Evolutionary conservation across 1,140 invertebrate species (phyloP), one percentile per base, ranked within the genome.

Genomic region (Drosophila subobscura): DNA sequence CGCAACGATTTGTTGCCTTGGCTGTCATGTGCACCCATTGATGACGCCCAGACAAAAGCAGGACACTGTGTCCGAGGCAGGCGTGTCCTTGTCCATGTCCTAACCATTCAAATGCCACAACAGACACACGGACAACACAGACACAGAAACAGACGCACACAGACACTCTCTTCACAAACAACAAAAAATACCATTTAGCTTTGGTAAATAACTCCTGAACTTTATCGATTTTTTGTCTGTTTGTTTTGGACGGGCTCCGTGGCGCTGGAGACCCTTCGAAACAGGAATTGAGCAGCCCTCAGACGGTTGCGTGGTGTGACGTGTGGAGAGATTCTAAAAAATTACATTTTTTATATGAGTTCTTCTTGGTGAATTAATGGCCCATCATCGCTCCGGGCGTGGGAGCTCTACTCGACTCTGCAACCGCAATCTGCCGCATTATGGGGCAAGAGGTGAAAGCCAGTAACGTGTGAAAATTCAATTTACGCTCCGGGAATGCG

Each of bases 221-320:
- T 77, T 72, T 86, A 86, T 86, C 77, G 81, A 86, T 86, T 86
- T 37, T 86, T 86, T 77, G 64, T 86, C 54, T 86, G 81, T 88
- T 86, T 86, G 77, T 85, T 86, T 88, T 86, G 81, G 83, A 65
- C 25, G 77, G 73, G 61, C 51, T 25, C 58, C 25, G 50, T 40
- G 49, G 40, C 46, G 40, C 33, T 27, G 23, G 29, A 5, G 25
- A 5, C 25, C 5, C 25, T 5, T 27, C 29, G 8, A 8, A 3
- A 10, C 44, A 57, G 61, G 40, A 50, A 44, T 49, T 51, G 60
- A 37, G 56, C 56, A 72, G 60, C 50, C 70, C 8, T 33, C 29
- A 33, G 10, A 33, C 29, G 7, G 29, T 10, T 8, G 16, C 16
- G 16, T 20, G 33, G 3, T 33, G 8, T 10, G 8, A 33, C 8